Evolutionary conservation across 1,140 invertebrate species (phyloP).

Genomic region (Nomia melanderi): DNA sequence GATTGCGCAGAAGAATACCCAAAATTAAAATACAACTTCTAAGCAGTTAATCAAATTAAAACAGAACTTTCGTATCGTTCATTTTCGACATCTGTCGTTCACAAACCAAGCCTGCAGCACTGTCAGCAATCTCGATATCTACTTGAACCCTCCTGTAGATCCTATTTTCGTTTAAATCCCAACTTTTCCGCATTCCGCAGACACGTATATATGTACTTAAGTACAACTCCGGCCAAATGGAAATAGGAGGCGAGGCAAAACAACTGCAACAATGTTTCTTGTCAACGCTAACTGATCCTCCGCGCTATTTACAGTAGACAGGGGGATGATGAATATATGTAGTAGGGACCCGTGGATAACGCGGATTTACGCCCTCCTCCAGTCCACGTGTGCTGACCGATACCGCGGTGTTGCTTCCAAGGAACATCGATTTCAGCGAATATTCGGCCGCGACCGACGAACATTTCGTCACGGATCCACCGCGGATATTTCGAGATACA

Average conservation of each 20-base stretch:
- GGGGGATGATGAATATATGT: slow-evolving; percentile 6
- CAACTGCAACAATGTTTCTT: slow-evolving; percentile 8
- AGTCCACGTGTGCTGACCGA: background rate
- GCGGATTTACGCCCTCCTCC: slow-evolving; percentile 14
- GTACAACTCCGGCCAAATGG: background rate
- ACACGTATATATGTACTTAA: background rate
- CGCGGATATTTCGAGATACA: background rate
- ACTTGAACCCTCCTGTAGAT: too few species aligned
- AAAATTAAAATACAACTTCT: too few species aligned
- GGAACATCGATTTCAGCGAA: slow-evolving; percentile 8
- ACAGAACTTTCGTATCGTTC: too few species aligned
- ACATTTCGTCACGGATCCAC: background rate
- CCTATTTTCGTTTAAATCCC: too few species aligned
- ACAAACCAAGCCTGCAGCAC: too few species aligned
- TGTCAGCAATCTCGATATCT: too few species aligned
- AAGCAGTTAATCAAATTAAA: too few species aligned
- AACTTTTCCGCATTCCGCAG: background rate
- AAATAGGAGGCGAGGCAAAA: slow-evolving; percentile 20
- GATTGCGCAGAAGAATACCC: too few species aligned
- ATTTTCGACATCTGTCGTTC: too few species aligned
- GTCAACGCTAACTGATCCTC: slow-evolving; percentile 12
- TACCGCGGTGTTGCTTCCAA: background rate
- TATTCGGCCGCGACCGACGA: background rate
- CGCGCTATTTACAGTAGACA: background rate
- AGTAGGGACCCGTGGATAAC: background rate